Evolutionary conservation across 2,113 vertebrate genomes (phyloP).

Genomic region (Axis porcinus): DNA sequence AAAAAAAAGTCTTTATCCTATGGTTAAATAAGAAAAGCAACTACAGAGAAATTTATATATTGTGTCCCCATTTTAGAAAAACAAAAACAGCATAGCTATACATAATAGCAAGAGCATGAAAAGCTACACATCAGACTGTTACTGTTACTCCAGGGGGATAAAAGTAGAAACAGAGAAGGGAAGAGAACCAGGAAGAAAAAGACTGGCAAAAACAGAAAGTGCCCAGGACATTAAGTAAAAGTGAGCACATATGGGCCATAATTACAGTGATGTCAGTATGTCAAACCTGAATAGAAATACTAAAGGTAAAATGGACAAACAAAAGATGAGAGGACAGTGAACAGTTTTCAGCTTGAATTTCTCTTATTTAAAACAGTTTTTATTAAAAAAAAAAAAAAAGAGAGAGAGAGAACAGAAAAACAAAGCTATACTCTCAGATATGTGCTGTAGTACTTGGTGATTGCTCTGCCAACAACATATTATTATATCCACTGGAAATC

Average conservation of each 20-base stretch:
- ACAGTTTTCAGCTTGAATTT: not conserved
- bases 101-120: not conserved
- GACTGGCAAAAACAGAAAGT: not conserved
- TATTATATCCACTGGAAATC: not conserved
- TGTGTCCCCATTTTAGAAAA: not conserved
- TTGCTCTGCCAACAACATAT: not conserved
- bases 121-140: not conserved
- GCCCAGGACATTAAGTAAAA: not conserved
- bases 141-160: not conserved
- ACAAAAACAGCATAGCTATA: not conserved
- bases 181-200: not conserved
- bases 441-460: not conserved
- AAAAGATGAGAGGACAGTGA: not conserved
- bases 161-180: not conserved
- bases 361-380: not conserved
- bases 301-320: not conserved
- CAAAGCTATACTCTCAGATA: not conserved
- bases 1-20: not conserved
- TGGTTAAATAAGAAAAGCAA: not conserved
- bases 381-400: not conserved
- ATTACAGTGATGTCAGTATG: not conserved
- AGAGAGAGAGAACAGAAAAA: not conserved
- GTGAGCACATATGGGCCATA: fast-evolving
- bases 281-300: not conserved
- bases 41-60: not conserved